Percentiles rank a stretch among this genome's conserved stretches.
These are phyloP conservation scores for Aurelia sp. DNA, from an alignment of 30 jellyfish, hydroid and myxozoan genomes.

Conservation along the genomic window DNA sequence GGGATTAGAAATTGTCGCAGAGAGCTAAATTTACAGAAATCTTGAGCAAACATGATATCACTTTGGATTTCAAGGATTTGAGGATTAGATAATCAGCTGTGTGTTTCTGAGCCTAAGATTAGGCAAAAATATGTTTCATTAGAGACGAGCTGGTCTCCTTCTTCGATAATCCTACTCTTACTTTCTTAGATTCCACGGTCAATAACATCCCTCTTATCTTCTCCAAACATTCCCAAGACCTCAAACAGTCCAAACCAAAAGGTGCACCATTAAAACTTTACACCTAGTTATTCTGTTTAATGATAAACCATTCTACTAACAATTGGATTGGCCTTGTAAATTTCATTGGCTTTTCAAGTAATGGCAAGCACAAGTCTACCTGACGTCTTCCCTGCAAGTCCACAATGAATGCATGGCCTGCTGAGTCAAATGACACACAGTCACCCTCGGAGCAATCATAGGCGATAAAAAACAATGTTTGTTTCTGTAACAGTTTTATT, in stretches of 20 bases:
- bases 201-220: slow-evolving; percentile 56
- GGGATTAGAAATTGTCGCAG: slow-evolving; percentile 47
- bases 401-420: too few species aligned
- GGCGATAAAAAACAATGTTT: too few species aligned
- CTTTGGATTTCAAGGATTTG: slow-evolving; percentile 58
- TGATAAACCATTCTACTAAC: slow-evolving; percentile 26
- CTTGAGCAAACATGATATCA: slow-evolving; percentile 62
- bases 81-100: slow-evolving; percentile 59
- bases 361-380: neutral
- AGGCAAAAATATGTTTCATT: slow-evolving; percentile 47
- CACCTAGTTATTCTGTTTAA: slow-evolving; percentile 40
- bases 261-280: slow-evolving; percentile 58
- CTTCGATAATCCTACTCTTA: slow-evolving; percentile 47
- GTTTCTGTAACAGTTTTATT: too few species aligned
- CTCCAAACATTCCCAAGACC: slow-evolving; percentile 70
- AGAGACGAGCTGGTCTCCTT: slow-evolving; percentile 17
- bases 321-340: slow-evolving; percentile 2
- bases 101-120: slow-evolving; percentile 55
- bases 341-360: neutral
- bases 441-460: too few species aligned
- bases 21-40: slow-evolving; percentile 61
- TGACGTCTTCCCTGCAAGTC: too few species aligned
- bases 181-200: slow-evolving; percentile 63
- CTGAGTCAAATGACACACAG: too few species aligned
- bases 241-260: slow-evolving; percentile 51